Conservation (phyloP, 2,888 invertebrate genomes). For the Hyalella azteca region DNA sequence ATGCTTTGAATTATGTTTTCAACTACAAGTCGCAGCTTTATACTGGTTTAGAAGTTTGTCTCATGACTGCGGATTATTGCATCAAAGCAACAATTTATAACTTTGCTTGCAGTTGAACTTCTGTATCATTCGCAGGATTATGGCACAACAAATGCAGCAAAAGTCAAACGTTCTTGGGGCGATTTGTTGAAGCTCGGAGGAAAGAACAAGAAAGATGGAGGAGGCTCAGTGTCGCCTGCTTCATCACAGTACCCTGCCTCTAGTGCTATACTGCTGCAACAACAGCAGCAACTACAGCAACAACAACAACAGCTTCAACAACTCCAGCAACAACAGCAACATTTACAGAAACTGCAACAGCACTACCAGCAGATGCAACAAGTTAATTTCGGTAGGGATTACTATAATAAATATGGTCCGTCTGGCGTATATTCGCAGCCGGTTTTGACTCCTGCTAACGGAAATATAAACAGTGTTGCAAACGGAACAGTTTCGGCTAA, state of each 20-base stretch:
- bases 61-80: too few species aligned
- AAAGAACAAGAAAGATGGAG: conserved; percentile 49
- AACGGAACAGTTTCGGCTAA: conserved; percentile 9
- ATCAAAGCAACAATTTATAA: too few species aligned
- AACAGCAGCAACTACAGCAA: conserved; percentile 24
- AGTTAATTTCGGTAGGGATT: not conserved
- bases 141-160: conserved; percentile 47
- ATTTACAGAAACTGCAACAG: conserved; percentile 11
- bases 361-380: not conserved
- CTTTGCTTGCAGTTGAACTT: not conserved
- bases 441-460: conserved; percentile 19
- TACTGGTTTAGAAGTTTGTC: too few species aligned
- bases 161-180: conserved; percentile 51
- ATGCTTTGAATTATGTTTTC: too few species aligned
- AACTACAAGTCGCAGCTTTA: too few species aligned
- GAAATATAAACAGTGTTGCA: not conserved
- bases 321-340: conserved; percentile 10
- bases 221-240: conserved; percentile 30
- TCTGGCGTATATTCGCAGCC: not conserved
- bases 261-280: conserved; percentile 21
- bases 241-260: not conserved
- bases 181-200: conserved; percentile 51
- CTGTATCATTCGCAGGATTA: not conserved
- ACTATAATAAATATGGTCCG: conserved; percentile 34
- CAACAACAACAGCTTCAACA: conserved; percentile 10